Conservation (phyloP, 2,888 invertebrate genomes). For the Oxycera nigricornis region DNA sequence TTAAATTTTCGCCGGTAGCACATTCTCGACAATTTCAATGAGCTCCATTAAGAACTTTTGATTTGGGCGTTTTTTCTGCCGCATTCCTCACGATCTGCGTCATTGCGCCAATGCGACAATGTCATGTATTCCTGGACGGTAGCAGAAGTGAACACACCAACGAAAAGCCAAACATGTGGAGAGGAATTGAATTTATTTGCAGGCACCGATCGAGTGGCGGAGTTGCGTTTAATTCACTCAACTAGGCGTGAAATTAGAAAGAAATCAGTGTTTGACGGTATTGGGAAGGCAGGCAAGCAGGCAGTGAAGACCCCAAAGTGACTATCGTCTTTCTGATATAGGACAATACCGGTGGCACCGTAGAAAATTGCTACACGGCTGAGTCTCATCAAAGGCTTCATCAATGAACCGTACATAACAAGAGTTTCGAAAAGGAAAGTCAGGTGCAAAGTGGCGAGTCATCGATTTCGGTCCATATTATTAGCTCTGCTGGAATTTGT, state of each 20-base stretch:
- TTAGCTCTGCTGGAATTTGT: too few relatives aligned
- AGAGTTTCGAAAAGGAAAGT: conserved; percentile 18
- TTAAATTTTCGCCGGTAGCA: conserved; percentile 41
- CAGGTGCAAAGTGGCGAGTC: conserved; percentile 40
- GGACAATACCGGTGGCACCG: conserved; percentile 42
- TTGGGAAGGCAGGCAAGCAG: background rate
- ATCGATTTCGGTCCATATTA: conserved; percentile 17
- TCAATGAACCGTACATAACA: background rate
- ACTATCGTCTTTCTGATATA: background rate
- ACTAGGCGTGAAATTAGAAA: conserved; percentile 47
- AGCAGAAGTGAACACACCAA: background rate
- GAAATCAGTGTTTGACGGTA: conserved; percentile 27
- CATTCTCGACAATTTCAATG: conserved; percentile 5
- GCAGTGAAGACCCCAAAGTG: background rate
- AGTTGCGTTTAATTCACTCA: conserved; percentile 44
- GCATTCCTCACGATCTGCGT: background rate
- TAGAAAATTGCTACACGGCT: conserved; percentile 38
- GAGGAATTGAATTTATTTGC: conserved; percentile 28
- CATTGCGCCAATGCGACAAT: background rate
- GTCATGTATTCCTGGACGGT: background rate
- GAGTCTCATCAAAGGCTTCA: conserved; percentile 34
- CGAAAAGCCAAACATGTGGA: background rate
- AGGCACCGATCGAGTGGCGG: conserved; percentile 32
- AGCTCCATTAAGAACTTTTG: conserved; percentile 15
- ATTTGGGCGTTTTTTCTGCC: background rate